Percentiles rank a stretch among this genome's conserved stretches.
Conservation (phyloP, 2,113 vertebrate genomes). For the Pandion haliaetus region DNA sequence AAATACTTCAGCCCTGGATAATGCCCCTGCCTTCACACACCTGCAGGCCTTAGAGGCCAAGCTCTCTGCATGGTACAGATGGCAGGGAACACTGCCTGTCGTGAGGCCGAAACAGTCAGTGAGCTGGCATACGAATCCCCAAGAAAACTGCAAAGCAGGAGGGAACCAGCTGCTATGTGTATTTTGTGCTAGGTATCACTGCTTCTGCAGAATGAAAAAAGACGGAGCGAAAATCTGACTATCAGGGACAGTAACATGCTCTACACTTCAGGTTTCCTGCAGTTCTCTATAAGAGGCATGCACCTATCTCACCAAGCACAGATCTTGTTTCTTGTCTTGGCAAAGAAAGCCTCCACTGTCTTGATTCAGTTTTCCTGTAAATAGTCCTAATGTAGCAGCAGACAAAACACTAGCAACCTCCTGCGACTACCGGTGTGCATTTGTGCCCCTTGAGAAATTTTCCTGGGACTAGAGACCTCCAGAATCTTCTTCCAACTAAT, state of each 20-base stretch:
- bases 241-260: background rate
- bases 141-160: background rate
- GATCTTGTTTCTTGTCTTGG: background rate
- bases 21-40: background rate
- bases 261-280: background rate
- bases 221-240: accelerated
- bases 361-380: background rate
- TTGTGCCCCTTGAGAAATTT: background rate
- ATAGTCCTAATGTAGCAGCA: background rate
- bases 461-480: background rate
- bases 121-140: background rate
- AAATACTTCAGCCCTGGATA: background rate
- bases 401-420: background rate
- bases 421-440: background rate
- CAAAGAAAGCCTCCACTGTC: background rate
- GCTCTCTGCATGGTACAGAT: background rate
- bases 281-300: background rate
- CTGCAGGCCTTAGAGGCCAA: background rate
- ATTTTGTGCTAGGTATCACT: background rate
- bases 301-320: background rate
- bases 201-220: background rate
- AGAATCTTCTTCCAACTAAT: background rate
- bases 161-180: accelerated
- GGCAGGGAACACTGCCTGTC: background rate
- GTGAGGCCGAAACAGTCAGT: background rate